Conservation (phyloP, 2,888 invertebrate species). For the Cosmia pyralina region DNA sequence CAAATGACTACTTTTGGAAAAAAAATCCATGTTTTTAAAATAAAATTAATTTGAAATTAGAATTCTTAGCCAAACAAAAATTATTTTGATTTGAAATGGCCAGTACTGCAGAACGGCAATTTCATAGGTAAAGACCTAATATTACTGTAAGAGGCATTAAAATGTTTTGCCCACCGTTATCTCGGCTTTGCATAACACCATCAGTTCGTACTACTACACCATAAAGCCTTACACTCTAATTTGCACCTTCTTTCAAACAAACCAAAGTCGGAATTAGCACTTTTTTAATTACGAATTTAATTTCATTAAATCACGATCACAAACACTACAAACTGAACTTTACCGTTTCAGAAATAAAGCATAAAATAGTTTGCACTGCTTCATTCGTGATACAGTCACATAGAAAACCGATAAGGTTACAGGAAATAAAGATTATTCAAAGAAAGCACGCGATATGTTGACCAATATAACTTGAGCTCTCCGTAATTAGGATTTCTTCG, state of each 20-base stretch:
- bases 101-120: too few relatives aligned
- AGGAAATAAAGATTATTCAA: conserved; percentile 68
- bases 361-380: background rate
- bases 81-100: too few relatives aligned
- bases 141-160: conserved; percentile 63
- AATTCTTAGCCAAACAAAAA: too few relatives aligned
- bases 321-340: conserved; percentile 6
- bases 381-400: conserved; percentile 60
- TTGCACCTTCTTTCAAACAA: background rate
- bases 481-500: conserved; percentile 19
- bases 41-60: too few relatives aligned
- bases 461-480: conserved; percentile 49
- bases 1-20: too few relatives aligned
- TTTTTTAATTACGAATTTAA: conserved; percentile 26
- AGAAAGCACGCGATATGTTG: conserved; percentile 61
- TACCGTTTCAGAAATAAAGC: background rate
- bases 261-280: conserved; percentile 22
- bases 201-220: conserved; percentile 51
- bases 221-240: conserved; percentile 9
- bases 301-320: conserved; percentile 40
- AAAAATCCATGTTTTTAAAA: too few relatives aligned
- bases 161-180: conserved; percentile 61
- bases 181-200: conserved; percentile 63
- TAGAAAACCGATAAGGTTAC: conserved; percentile 64
- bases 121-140: too few relatives aligned